Conservation (phyloP, 2,797 vertebrate species). For the Cichlasoma orientale region DNA sequence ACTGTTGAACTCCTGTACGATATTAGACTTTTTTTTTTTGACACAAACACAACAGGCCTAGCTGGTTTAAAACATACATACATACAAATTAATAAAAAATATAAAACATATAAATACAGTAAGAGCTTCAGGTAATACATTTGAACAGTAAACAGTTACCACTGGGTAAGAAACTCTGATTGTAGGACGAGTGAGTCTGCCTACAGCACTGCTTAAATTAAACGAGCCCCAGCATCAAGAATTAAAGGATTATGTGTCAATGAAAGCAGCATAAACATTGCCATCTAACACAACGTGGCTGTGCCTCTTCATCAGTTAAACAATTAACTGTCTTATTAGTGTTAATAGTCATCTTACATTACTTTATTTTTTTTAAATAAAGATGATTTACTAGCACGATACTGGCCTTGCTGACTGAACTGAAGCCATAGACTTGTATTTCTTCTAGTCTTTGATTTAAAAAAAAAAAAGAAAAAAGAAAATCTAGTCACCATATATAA, state of each 20-base stretch:
- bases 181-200: slow-evolving; percentile 36
- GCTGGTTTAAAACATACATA: slow-evolving; percentile 55
- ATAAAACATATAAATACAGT: slow-evolving; percentile 69
- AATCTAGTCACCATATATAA: neutral
- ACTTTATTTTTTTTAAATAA: neutral
- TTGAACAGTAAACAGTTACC: slow-evolving; percentile 65
- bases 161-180: slow-evolving; percentile 53
- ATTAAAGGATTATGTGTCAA: slow-evolving; percentile 27
- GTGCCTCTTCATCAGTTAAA: slow-evolving; percentile 4
- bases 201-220: slow-evolving; percentile 27
- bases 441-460: neutral
- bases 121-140: slow-evolving; percentile 72
- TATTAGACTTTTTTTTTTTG: slow-evolving; percentile 38
- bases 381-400: slow-evolving; percentile 4
- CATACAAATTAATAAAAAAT: slow-evolving; percentile 60
- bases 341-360: neutral
- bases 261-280: slow-evolving; percentile 58
- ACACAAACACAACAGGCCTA: slow-evolving; percentile 71
- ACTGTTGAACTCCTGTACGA: slow-evolving; percentile 14
- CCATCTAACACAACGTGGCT: neutral
- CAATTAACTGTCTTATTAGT: neutral
- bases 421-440: neutral
- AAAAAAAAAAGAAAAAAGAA: neutral
- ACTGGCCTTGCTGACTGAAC: slow-evolving; percentile 21
- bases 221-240: slow-evolving; percentile 41